Evolutionary conservation across 2,888 invertebrate species (phyloP).

Genomic region (Chorisops tibialis): DNA sequence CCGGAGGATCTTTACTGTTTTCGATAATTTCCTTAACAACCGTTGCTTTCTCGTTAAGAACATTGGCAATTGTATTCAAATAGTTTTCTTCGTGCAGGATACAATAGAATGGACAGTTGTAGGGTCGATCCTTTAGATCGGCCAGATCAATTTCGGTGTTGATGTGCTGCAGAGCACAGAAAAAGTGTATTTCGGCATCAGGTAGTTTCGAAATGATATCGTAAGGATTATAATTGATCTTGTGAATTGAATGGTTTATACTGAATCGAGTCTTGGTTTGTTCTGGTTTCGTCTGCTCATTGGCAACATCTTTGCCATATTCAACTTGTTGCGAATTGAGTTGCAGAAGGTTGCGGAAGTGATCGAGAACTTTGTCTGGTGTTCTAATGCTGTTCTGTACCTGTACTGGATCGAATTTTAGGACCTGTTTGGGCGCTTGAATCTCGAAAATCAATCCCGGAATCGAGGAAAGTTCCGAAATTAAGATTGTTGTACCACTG

Average conservation of each 20-base stretch:
- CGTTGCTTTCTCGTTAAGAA: constrained; percentile 42
- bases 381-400: constrained; percentile 32
- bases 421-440: constrained; percentile 45
- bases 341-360: constrained; percentile 47
- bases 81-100: constrained; percentile 45
- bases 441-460: constrained; percentile 42
- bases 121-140: neutral
- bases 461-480: constrained; percentile 53
- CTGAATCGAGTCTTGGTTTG: constrained; percentile 43
- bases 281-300: neutral
- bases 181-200: constrained; percentile 46
- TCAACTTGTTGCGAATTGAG: constrained; percentile 46
- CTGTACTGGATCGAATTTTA: constrained; percentile 47
- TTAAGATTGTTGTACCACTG: constrained; percentile 54
- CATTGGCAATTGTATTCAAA: constrained; percentile 44
- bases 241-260: constrained; percentile 46
- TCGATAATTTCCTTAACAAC: constrained; percentile 31
- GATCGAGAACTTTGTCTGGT: constrained; percentile 42
- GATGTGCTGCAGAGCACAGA: constrained; percentile 45
- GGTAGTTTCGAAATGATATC: constrained; percentile 47
- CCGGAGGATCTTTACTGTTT: neutral
- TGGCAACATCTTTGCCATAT: constrained; percentile 43
- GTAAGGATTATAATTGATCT: constrained; percentile 43
- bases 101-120: constrained; percentile 45
- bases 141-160: constrained; percentile 36